Conservation (phyloP, 2,797 vertebrate species). For the Leuciscus waleckii region DNA sequence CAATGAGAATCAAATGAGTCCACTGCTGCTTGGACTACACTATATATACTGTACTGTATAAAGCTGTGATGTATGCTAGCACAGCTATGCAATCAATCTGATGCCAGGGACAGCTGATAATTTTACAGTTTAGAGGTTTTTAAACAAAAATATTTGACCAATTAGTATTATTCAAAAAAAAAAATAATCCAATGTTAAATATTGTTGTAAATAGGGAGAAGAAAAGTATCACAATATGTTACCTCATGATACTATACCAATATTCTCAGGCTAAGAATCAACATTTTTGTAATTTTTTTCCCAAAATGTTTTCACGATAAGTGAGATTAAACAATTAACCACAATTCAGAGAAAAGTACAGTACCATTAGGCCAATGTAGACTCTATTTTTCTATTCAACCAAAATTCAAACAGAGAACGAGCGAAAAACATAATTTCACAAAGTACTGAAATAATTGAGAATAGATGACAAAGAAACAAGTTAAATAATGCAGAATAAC, state of each 20-base stretch:
- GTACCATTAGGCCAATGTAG: background rate
- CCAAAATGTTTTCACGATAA: background rate
- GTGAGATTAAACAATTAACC: background rate
- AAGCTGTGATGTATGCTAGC: background rate
- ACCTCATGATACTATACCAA: background rate
- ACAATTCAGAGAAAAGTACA: background rate
- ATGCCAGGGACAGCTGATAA: background rate
- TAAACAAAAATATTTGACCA: background rate
- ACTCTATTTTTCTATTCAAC: background rate
- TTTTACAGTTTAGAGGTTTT: background rate
- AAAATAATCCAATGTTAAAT: background rate
- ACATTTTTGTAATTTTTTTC: no score
- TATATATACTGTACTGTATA: no score
- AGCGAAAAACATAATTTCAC: background rate
- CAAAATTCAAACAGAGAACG: background rate
- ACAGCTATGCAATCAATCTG: slow-evolving; percentile 2
- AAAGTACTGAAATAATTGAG: background rate
- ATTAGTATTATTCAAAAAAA: background rate
- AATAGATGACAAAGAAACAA: background rate
- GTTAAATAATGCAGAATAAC: background rate
- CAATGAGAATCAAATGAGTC: slow-evolving; percentile 1
- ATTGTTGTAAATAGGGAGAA: background rate
- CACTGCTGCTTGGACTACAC: background rate
- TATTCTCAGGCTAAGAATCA: background rate
- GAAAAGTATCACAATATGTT: background rate